Evolutionary conservation across 2,888 invertebrate species (phyloP).

Genomic region (Eucera pruinosa): DNA sequence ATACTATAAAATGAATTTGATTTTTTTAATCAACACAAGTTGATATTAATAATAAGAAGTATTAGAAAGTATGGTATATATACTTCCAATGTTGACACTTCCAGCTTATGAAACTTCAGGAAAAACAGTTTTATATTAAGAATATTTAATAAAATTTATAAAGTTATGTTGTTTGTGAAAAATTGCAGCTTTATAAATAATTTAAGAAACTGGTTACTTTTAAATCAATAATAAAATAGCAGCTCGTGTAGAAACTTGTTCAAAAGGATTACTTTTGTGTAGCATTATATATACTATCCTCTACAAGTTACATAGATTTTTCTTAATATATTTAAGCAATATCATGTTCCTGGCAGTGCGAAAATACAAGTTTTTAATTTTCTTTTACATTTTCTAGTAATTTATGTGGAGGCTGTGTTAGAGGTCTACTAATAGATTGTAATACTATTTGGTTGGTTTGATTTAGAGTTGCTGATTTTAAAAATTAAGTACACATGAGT

Average conservation of each 20-base stretch:
- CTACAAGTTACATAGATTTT: constrained; percentile 35
- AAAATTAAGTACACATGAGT: constrained; percentile 31
- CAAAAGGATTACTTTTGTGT: constrained; percentile 53
- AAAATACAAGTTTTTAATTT: constrained; percentile 46
- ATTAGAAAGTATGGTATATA: constrained; percentile 24
- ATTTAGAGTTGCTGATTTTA: constrained; percentile 26
- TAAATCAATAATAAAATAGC: constrained; percentile 27
- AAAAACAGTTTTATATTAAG: constrained; percentile 31
- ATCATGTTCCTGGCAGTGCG: constrained; percentile 32
- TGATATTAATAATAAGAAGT: constrained; percentile 9
- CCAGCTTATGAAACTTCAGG: constrained; percentile 43
- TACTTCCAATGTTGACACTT: constrained; percentile 35
- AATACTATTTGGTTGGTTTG: constrained; percentile 30
- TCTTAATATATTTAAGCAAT: constrained; percentile 36
- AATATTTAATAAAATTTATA: constrained; percentile 29
- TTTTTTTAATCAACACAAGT: constrained; percentile 20
- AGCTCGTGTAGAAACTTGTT: constrained; percentile 42
- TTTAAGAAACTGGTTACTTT: constrained; percentile 31
- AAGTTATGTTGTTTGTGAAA: constrained; percentile 29
- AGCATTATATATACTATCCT: constrained; percentile 48
- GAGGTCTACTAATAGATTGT: constrained; percentile 58
- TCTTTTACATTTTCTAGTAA: constrained; percentile 63
- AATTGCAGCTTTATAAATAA: constrained; percentile 39
- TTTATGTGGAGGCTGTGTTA: constrained; percentile 68
- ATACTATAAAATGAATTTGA: constrained; percentile 38